A percentile compares a stretch with the other conserved stretches of the same genome.
These are phyloP conservation scores for Zosterops lateralis DNA, from an alignment of 2,113 vertebrate genomes.

Conservation along the genomic window DNA sequence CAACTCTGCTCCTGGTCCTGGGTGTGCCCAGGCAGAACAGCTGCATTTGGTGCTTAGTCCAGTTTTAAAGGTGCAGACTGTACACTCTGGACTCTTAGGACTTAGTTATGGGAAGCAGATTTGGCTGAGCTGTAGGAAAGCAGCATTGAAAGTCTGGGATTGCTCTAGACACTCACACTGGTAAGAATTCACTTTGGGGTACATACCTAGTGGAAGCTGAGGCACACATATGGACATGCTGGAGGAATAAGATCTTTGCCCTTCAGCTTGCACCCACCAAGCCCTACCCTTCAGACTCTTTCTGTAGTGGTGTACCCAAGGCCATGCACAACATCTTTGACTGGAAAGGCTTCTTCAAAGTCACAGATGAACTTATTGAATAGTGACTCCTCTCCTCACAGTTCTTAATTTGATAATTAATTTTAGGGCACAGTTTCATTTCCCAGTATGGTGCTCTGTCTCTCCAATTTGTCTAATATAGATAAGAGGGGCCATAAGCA, in stretches of 20 bases:
- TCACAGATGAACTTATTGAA: neutral
- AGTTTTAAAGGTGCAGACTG: neutral
- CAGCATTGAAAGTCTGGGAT: neutral
- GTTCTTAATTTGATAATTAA: neutral
- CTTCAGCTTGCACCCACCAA: neutral
- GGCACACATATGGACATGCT: rapidly evolving
- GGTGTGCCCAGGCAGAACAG: neutral
- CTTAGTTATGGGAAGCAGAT: neutral
- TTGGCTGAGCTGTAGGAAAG: neutral
- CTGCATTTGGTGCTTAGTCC: neutral
- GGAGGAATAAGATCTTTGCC: neutral
- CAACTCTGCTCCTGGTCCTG: neutral
- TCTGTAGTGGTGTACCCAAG: neutral
- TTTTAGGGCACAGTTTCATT: neutral
- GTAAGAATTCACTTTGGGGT: neutral
- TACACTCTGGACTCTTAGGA: neutral
- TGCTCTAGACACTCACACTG: neutral
- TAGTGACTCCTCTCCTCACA: neutral
- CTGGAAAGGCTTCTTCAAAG: neutral
- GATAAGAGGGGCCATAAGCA: neutral
- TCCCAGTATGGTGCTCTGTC: neutral
- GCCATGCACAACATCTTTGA: neutral
- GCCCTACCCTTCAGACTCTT: neutral
- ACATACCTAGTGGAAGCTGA: neutral
- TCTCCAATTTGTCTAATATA: neutral